Conservation (phyloP, 2,113 vertebrate species). For the Eleginops maclovinus region DNA sequence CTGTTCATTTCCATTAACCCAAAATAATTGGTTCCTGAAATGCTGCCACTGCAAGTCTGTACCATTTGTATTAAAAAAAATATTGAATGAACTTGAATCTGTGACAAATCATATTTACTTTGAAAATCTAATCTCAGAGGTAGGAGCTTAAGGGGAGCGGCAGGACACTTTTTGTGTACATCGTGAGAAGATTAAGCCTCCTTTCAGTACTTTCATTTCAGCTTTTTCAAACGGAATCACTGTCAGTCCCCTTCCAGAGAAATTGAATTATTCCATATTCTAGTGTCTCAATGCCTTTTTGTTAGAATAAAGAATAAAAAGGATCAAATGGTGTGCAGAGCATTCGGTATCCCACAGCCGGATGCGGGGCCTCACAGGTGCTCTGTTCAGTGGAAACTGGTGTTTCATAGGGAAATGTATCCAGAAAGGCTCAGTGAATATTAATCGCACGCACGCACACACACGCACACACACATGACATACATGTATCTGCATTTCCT, state of each 20-base stretch:
- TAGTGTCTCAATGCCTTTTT: background rate
- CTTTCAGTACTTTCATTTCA: conserved; percentile 22
- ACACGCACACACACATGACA: conserved; percentile 23
- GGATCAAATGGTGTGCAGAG: conserved; percentile 45
- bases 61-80: conserved; percentile 13
- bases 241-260: conserved; percentile 17
- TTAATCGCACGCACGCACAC: conserved; percentile 41
- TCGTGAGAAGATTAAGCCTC: background rate
- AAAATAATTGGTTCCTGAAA: background rate
- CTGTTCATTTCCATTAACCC: background rate
- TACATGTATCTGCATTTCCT: conserved; percentile 47
- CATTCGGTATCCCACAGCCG: conserved; percentile 12
- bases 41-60: background rate
- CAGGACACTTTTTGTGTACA: conserved; percentile 11
- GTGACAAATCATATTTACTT: conserved; percentile 34
- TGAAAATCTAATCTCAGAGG: conserved; percentile 22
- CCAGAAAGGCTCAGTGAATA: conserved; percentile 53
- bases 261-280: background rate
- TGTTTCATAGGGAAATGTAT: conserved; percentile 70
- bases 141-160: conserved; percentile 27
- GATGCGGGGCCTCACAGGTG: conserved; percentile 59
- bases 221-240: conserved; percentile 10
- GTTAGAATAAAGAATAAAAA: background rate
- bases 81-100: conserved; percentile 15
- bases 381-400: conserved; percentile 45